Conservation (phyloP, 2,797 vertebrate genomes). For the Eulemur mongoz region DNA sequence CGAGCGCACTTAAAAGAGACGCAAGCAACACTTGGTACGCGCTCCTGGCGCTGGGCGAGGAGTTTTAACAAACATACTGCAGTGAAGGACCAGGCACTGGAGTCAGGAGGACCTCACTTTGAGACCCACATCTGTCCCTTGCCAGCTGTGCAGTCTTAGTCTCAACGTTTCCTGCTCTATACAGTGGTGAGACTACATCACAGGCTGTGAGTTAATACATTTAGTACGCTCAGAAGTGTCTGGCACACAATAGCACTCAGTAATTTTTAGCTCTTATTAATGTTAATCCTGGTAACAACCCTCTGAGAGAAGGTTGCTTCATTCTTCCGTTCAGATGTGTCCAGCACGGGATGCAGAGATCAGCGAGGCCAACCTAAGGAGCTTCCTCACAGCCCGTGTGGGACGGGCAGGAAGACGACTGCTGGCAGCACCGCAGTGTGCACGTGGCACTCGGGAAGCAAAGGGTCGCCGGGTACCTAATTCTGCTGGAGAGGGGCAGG, state of each 20-base stretch:
- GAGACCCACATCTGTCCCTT: neutral
- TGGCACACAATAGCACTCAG: neutral
- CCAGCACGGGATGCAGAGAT: neutral
- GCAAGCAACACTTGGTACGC: neutral
- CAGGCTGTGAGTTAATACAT: neutral
- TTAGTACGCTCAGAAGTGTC: neutral
- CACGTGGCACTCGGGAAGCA: neutral
- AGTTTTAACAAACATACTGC: neutral
- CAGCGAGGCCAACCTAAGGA: neutral
- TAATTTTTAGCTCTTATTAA: neutral
- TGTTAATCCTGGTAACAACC: neutral
- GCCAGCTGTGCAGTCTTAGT: neutral
- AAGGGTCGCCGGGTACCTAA: neutral
- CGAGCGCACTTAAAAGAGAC: neutral
- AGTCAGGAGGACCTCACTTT: neutral
- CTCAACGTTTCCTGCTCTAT: neutral
- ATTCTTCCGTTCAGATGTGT: neutral
- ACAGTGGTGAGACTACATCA: neutral
- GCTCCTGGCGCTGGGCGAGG: neutral
- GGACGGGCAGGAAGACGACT: neutral
- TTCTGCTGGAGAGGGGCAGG: neutral
- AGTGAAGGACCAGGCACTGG: no score
- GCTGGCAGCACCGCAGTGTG: fast-evolving
- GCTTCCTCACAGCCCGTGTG: neutral
- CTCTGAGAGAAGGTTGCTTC: neutral